Evolutionary conservation across 2,797 vertebrate species (phyloP).

Genomic region (Tragelaphus eurycerus): DNA sequence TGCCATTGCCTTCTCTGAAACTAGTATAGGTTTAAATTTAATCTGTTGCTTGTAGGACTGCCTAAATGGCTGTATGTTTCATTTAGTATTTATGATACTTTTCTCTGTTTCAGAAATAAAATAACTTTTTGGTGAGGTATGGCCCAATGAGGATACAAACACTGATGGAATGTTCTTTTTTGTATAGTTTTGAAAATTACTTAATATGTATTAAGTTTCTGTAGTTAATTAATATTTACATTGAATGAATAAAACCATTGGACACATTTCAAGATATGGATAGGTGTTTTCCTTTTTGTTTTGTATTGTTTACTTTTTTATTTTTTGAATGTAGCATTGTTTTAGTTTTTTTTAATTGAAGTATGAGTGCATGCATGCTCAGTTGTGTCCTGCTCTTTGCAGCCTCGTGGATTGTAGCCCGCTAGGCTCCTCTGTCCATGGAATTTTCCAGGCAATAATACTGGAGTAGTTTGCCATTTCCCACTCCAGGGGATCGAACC

Average conservation of each 20-base stretch:
- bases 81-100: neutral
- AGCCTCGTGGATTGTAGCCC: neutral
- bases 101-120: slow-evolving; percentile 27
- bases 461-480: neutral
- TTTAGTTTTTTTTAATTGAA: neutral
- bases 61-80: neutral
- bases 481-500: neutral
- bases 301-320: neutral
- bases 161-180: neutral
- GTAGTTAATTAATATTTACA: neutral
- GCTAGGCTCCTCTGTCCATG: neutral
- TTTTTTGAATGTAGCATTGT: neutral
- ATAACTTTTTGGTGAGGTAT: neutral
- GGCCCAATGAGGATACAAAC: neutral
- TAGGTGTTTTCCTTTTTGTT: neutral
- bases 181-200: slow-evolving; percentile 34
- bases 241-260: neutral
- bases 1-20: neutral
- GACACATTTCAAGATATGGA: neutral
- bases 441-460: neutral
- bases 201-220: neutral
- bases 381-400: neutral
- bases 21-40: neutral
- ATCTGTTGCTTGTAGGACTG: neutral
- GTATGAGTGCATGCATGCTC: neutral